Evolutionary conservation across 2,797 vertebrate genomes (phyloP).

Genomic region (Parauchenoglanis punctatus): DNA sequence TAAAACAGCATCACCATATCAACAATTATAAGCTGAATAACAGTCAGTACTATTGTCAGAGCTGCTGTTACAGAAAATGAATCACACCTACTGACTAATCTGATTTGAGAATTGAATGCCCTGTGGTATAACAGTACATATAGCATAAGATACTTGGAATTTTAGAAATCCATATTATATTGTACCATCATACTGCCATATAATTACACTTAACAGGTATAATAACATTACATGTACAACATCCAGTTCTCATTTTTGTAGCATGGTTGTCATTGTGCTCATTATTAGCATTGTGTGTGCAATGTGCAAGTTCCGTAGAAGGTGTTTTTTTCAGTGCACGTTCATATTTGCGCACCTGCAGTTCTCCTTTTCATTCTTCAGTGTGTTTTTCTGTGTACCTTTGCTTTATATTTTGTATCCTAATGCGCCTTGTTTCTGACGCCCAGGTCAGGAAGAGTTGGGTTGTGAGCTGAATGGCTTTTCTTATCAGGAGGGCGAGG

Average conservation of each 20-base stretch:
- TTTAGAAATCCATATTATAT: not conserved
- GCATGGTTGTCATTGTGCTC: not conserved
- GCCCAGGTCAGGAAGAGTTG: slow-evolving; percentile 78
- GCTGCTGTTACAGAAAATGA: not conserved
- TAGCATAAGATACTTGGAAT: not conserved
- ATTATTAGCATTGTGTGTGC: not conserved
- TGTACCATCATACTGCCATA: not conserved
- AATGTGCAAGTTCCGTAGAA: not conserved
- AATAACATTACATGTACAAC: not conserved
- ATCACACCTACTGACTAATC: not conserved
- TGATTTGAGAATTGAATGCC: not conserved
- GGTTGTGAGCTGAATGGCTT: slow-evolving; percentile 84
- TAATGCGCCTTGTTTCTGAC: not conserved
- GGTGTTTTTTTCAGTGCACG: not conserved
- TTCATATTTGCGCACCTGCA: not conserved
- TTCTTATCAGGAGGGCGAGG: slow-evolving; percentile 83
- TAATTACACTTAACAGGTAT: not conserved
- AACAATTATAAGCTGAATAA: not conserved
- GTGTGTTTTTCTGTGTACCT: not conserved
- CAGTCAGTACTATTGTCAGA: not conserved
- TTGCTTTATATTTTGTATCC: not conserved
- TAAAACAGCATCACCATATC: no score
- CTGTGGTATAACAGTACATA: not conserved
- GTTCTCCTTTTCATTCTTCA: no score
- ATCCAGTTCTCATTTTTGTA: not conserved